phyloP scores from a whole-genome alignment of 2,113 vertebrate genomes.

The Psilopsiagon aurifrons region DNA sequence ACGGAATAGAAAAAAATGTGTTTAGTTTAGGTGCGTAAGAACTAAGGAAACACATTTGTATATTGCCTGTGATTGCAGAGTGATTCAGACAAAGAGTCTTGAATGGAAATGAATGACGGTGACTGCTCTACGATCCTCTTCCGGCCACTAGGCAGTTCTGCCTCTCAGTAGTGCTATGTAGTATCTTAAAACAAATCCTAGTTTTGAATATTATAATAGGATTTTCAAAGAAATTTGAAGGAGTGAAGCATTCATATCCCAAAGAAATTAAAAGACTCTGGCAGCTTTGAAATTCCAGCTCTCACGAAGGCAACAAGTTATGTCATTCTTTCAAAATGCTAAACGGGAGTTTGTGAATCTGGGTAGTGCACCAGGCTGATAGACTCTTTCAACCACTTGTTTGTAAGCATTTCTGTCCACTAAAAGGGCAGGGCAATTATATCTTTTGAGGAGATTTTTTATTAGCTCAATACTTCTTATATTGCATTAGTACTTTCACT shows the following conservation, averaged over 20 bases:
- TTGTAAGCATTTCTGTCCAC: not conserved
- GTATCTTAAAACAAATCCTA: not conserved
- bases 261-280: not conserved
- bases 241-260: constrained; percentile 4
- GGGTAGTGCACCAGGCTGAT: not conserved
- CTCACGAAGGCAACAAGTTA: not conserved
- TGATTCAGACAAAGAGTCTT: not conserved
- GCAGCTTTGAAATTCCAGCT: constrained; percentile 1
- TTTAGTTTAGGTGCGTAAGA: not conserved
- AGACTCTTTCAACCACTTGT: not conserved
- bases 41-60: not conserved
- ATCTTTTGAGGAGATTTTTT: not conserved
- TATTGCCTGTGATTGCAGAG: not conserved
- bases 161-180: not conserved
- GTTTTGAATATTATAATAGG: constrained; percentile 5
- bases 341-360: not conserved
- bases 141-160: not conserved
- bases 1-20: not conserved
- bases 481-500: not conserved
- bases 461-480: not conserved
- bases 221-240: constrained; percentile 11
- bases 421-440: not conserved
- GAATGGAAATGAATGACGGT: not conserved
- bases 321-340: not conserved
- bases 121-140: not conserved